Conservation (phyloP, 2,113 vertebrate genomes). For the Syngnathus scovelli region DNA sequence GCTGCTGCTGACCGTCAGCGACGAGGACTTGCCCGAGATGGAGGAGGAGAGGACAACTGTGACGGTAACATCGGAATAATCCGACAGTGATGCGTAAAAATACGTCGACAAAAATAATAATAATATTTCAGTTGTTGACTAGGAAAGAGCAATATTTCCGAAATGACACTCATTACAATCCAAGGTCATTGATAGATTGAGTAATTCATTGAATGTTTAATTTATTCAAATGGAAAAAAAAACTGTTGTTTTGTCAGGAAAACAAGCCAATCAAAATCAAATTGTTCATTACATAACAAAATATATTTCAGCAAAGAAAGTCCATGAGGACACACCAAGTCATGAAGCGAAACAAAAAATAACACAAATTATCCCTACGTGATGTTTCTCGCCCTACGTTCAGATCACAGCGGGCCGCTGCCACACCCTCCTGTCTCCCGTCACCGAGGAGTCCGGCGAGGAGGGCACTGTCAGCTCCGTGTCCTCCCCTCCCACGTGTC, state of each 20-base stretch:
- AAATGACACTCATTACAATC: neutral
- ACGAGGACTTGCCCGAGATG: slow-evolving; percentile 82
- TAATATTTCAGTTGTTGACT: no score
- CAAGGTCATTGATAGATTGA: no score
- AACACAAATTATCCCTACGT: no score
- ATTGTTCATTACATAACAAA: no score
- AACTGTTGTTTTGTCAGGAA: no score
- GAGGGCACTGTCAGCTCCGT: slow-evolving; percentile 94
- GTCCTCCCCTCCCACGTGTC: slow-evolving; percentile 88
- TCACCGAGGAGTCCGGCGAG: slow-evolving; percentile 98
- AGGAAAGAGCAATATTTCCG: neutral
- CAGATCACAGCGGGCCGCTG: slow-evolving; percentile 98
- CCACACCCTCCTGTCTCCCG: slow-evolving; percentile 96
- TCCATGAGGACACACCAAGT: no score
- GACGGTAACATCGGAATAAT: slow-evolving; percentile 75
- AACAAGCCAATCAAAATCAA: no score
- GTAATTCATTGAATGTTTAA: no score
- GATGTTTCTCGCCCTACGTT: slow-evolving; percentile 41
- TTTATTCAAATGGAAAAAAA: no score
- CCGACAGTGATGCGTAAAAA: neutral
- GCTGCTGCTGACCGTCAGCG: slow-evolving; percentile 93
- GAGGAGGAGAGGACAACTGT: slow-evolving; percentile 80
- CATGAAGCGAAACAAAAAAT: no score
- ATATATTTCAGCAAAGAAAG: no score
- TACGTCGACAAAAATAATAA: no score